Percentiles rank a stretch among this genome's conserved stretches.
Evolutionary conservation across 2,797 vertebrate species (phyloP).

Genomic region (Oophaga sylvatica): DNA sequence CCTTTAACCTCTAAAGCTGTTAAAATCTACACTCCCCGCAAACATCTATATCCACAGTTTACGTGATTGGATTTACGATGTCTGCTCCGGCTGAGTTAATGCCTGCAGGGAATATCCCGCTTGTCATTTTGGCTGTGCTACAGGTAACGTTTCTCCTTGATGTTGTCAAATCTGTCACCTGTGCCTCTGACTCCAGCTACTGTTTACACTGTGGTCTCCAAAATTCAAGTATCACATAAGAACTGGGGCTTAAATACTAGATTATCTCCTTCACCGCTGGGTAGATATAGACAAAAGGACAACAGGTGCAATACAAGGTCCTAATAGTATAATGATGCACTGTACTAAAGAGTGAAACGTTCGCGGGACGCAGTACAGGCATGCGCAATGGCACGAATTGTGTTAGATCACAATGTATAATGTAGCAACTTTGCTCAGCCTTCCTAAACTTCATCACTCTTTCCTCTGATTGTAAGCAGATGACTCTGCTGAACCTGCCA

Average conservation of each 20-base stretch:
- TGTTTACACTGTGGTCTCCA: neutral
- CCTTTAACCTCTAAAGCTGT: neutral
- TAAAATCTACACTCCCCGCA: neutral
- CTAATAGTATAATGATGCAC: neutral
- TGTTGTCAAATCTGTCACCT: neutral
- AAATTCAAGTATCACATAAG: neutral
- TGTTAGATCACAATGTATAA: too few relatives aligned
- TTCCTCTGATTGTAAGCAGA: too few relatives aligned
- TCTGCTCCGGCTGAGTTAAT: neutral
- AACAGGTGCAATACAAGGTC: neutral
- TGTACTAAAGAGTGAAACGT: neutral
- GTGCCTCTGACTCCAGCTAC: neutral
- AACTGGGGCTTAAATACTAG: neutral
- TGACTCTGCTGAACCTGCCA: too few relatives aligned
- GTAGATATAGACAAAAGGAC: neutral
- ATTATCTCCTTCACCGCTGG: neutral
- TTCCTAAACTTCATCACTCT: too few relatives aligned
- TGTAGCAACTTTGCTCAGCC: too few relatives aligned
- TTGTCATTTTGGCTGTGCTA: neutral
- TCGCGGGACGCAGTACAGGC: too few relatives aligned
- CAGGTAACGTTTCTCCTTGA: neutral
- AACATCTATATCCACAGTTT: neutral
- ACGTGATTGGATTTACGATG: neutral
- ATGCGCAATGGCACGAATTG: too few relatives aligned
- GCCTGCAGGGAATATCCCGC: neutral